Percentiles rank a stretch among this genome's conserved stretches.
These are phyloP conservation scores for Meandrina meandrites DNA, from an alignment of 92 coral and sea anemone genomes.

Conservation along the genomic window DNA sequence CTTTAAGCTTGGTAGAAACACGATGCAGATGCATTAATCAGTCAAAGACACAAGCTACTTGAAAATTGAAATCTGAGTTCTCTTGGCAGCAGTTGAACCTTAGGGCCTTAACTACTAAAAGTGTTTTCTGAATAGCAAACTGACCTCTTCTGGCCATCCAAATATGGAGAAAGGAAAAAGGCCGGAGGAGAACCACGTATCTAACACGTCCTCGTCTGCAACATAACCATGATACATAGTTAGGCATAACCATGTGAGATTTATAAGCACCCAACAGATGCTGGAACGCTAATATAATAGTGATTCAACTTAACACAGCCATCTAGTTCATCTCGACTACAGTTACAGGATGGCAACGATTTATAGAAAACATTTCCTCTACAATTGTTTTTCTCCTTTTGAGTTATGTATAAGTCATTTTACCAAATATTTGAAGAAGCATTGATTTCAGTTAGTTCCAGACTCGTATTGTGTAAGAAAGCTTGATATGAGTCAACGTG, in stretches of 20 bases:
- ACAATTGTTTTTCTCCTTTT: not conserved
- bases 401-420: not conserved
- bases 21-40: not conserved
- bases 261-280: not conserved
- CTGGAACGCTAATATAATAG: too few species aligned
- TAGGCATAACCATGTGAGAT: not conserved
- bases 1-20: not conserved
- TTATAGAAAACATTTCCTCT: not conserved
- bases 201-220: constrained; percentile 96
- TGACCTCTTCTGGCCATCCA: constrained; percentile 99
- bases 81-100: not conserved
- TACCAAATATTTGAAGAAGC: too few species aligned
- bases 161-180: constrained; percentile 96
- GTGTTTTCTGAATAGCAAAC: not conserved
- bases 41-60: not conserved
- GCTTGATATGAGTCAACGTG: too few species aligned
- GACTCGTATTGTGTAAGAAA: too few species aligned
- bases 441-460: too few species aligned
- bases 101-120: not conserved
- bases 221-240: not conserved
- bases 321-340: not conserved
- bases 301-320: not conserved
- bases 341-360: not conserved
- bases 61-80: not conserved
- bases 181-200: constrained; percentile 99